Base-by-base conservation (phyloP, 2,113 vertebrate species). In the Amphilophus citrinellus region DNA sequence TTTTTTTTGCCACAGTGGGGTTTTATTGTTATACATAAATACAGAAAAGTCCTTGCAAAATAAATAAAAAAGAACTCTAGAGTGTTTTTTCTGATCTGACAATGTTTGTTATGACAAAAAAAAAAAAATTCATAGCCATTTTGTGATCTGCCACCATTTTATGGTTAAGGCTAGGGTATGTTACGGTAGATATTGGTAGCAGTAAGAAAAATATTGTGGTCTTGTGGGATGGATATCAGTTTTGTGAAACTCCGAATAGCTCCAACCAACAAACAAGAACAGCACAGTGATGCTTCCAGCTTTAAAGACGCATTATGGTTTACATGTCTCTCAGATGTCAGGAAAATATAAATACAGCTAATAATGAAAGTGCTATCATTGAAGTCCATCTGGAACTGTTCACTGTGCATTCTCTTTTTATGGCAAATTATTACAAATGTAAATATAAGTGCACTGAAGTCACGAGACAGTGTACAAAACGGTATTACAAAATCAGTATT, bases 1-100 rank as follows among this genome's bases (percentile, higher is more conserved):
- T 7, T 27, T 53, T 15, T 20, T 77, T 61, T 73, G 61, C 3
- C 61, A 39, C 4, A 37, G n/a, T 56, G 4, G 57, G 57, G 62
- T 76, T 71, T 65, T 79, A 39, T 11, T 22, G n/a, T 79, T 11
- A 79, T 37, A 56, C 17, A 61, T 3, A 61, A 24, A 79, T 61
- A 73, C 37, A 71, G 8, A 73, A 32, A 44, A 6, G 8, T 78
- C 15, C 30, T 42, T 56, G 18, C 1, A 81, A 63, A 82, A 75
- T 35, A 35, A 39, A 39, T 39, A 10, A 35, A 35, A 35, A 35
- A 35, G 6, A 35, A 35, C 15, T 32, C 57, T 14, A 39, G 10
- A 50, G 2, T 15, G 10, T 20, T 17, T 75, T 50, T 53, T 22
- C 15, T 61, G 35, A 15, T 66, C 15, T 35, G 17, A 9, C 1